Evolutionary conservation across 2,888 invertebrate species (phyloP).

Genomic region (Eucera pruinosa): DNA sequence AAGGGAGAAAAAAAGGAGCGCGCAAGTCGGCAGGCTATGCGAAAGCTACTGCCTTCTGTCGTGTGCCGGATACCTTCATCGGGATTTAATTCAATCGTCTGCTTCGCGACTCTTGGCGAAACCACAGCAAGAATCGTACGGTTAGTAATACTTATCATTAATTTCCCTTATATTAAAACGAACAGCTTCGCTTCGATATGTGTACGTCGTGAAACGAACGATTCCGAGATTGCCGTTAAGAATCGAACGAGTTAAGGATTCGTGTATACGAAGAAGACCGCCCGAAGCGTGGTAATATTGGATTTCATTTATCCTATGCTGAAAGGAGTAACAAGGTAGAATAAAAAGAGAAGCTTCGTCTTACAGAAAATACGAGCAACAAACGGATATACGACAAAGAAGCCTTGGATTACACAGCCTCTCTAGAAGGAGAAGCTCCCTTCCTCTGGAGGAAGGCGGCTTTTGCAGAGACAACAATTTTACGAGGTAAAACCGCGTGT

Average conservation of each 20-base stretch:
- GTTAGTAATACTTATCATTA: constrained; percentile 41
- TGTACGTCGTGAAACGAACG: background rate
- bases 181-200: constrained; percentile 12
- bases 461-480: constrained; percentile 45
- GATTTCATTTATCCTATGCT: background rate
- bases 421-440: background rate
- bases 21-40: constrained; percentile 53
- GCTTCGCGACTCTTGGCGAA: constrained; percentile 42
- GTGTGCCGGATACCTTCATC: constrained; percentile 55
- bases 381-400: constrained; percentile 23
- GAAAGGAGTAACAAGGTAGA: background rate
- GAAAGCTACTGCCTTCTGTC: constrained; percentile 63
- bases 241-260: background rate
- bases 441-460: constrained; percentile 6
- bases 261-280: background rate
- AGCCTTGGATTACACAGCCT: constrained; percentile 13
- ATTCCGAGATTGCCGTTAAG: background rate
- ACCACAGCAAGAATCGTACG: constrained; percentile 36
- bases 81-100: constrained; percentile 65
- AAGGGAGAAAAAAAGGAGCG: constrained; percentile 51
- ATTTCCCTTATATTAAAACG: constrained; percentile 1
- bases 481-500: constrained; percentile 51
- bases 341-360: background rate
- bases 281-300: background rate
- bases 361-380: constrained; percentile 3